Evolutionary conservation across 2,888 invertebrate species (phyloP).

Genomic region (Lepidochitona cinerea): DNA sequence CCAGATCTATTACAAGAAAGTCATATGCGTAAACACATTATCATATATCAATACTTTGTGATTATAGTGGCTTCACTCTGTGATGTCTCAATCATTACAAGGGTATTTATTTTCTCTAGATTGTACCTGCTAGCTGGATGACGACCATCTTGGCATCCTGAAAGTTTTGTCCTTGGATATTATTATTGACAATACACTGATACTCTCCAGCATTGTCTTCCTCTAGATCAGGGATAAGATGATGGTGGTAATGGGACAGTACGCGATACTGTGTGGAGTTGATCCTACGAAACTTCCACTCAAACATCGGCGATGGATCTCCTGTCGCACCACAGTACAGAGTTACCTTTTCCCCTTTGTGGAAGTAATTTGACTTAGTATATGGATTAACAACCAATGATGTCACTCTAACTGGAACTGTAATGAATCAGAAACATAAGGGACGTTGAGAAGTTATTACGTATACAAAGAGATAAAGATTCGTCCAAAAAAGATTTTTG

Average conservation of each 20-base stretch:
- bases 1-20: too few species aligned
- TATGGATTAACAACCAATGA: neutral
- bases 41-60: too few species aligned
- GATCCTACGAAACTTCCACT: neutral
- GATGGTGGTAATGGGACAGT: neutral
- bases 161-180: neutral
- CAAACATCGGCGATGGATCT: neutral
- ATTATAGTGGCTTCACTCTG: too few species aligned
- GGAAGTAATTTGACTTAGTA: neutral
- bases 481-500: too few species aligned
- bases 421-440: neutral
- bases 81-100: too few species aligned
- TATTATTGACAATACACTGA: constrained; percentile 1
- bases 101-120: too few species aligned
- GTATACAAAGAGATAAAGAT: too few species aligned
- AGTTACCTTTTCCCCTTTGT: neutral
- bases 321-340: constrained; percentile 1
- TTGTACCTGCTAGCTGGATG: neutral
- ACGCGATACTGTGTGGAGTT: neutral
- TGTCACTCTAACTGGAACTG: constrained; percentile 1
- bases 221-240: neutral
- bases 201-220: neutral
- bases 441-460: too few species aligned
- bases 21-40: too few species aligned
- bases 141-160: neutral